Evolutionary conservation across 2,113 vertebrate genomes (phyloP), one percentile per base, ranked within the genome.

Genomic region (Nasalis larvatus): DNA sequence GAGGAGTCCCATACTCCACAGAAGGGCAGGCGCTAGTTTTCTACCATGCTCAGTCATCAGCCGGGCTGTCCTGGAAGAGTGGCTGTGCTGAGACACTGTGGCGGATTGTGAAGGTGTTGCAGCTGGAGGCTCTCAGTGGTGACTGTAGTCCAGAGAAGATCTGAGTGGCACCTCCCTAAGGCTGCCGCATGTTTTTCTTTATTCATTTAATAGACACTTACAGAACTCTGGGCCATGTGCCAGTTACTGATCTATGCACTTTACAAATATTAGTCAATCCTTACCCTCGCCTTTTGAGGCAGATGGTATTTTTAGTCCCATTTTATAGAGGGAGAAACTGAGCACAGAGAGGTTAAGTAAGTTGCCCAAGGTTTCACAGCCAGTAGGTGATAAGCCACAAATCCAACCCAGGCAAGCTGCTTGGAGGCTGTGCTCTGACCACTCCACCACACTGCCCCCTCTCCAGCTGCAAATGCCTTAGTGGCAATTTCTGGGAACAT

Each of bases 121-220:
- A 0, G 37, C 47, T 35, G 23, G 69, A 66, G 66, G 49, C 42
- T 35, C 8, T 81, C 25, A 1, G 49, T 18, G 69, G 49, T 18
- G 69, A 47, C 37, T n/a, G 35, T 18, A 40, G 54, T 30, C 86
- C 49, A 6, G 23, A 52, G 76, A n/a, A 84, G 87, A 78, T 32
- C 78, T 0, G 1, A 17, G 78, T 2, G 30, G 83, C 30, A 37
- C 40, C n/a, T 58, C 58, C 86, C 42, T 13, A 5, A 8, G 6
- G 68, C 54, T 35, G 60, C 76, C 8, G 0, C 66, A 0, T 49
- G 60, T 52, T 94, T 74, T 89, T 83, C 86, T 73, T 91, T 47
- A 89, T 69, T 96, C 83, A 84, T 89, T 96, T 83, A 76, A 60
- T 86, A 63, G 86, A 92, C 66, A 84, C 54, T 91, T 56, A 35